These are phyloP conservation scores for Lepidurus couesii DNA, from an alignment of 1,140 invertebrate species.

Conservation along the genomic window DNA sequence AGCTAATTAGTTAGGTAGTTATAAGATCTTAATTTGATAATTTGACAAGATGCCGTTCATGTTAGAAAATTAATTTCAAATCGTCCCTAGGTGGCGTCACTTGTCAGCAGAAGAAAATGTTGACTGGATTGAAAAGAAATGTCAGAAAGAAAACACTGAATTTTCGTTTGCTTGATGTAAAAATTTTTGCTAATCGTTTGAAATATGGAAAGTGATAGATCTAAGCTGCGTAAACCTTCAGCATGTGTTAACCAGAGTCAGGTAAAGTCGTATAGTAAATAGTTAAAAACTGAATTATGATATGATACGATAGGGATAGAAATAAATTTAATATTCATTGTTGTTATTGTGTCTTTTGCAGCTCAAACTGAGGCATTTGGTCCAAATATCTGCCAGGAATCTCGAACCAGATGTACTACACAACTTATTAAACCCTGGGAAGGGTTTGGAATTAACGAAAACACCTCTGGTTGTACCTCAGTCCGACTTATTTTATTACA, in stretches of 20 bases:
- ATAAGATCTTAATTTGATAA: too few species aligned
- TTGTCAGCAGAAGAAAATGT: neutral
- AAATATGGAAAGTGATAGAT: conserved; percentile 2
- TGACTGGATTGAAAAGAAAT: neutral
- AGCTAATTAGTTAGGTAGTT: too few species aligned
- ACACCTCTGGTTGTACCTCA: neutral
- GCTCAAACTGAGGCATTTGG: neutral
- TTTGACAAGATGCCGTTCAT: too few species aligned
- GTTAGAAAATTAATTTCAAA: neutral
- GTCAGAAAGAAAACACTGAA: neutral
- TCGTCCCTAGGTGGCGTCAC: neutral
- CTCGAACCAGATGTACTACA: neutral
- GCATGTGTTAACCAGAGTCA: neutral
- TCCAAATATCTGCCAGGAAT: conserved; percentile 9
- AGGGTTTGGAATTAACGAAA: neutral
- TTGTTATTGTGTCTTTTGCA: neutral
- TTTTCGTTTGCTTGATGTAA: neutral
- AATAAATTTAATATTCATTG: neutral
- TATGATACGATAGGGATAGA: neutral
- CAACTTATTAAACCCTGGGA: neutral
- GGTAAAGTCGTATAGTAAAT: neutral
- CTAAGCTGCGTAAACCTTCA: neutral
- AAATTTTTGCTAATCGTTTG: neutral
- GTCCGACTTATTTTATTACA: conserved; percentile 54
- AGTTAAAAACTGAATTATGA: neutral